Percentiles rank a stretch among this genome's conserved stretches.
Evolutionary conservation across 2,888 invertebrate species (phyloP).

Genomic region (Escarpia spicata): DNA sequence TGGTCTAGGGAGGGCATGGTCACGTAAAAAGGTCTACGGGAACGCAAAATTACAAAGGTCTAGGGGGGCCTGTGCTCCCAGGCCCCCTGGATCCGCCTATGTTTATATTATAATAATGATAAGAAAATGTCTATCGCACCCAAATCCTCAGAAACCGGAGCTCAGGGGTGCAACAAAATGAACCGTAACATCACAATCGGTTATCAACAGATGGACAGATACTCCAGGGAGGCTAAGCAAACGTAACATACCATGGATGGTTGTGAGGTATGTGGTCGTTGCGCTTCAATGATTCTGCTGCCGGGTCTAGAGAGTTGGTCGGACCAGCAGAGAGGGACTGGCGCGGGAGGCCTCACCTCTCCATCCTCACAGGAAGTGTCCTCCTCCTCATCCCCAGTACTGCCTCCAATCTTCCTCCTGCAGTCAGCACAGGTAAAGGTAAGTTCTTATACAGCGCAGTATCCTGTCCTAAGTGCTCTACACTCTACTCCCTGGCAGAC

Average conservation of each 20-base stretch:
- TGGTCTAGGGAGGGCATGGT: no score
- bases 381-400: background rate
- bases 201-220: background rate
- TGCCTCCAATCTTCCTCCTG: background rate
- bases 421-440: background rate
- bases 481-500: no score
- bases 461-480: no score
- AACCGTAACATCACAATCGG: background rate
- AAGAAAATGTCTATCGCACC: no score
- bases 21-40: no score
- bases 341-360: background rate
- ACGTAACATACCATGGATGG: background rate
- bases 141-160: no score
- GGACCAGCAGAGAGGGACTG: background rate
- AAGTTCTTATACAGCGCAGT: no score
- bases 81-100: no score
- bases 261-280: background rate
- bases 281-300: constrained; percentile 7
- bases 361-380: background rate
- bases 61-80: no score
- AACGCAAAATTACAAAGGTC: no score
- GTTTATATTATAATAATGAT: no score
- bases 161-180: no score
- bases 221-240: background rate
- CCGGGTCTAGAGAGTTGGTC: background rate